phyloP scores from a whole-genome alignment of 1,140 invertebrate species.

The Akabosia matsudoensis region DNA sequence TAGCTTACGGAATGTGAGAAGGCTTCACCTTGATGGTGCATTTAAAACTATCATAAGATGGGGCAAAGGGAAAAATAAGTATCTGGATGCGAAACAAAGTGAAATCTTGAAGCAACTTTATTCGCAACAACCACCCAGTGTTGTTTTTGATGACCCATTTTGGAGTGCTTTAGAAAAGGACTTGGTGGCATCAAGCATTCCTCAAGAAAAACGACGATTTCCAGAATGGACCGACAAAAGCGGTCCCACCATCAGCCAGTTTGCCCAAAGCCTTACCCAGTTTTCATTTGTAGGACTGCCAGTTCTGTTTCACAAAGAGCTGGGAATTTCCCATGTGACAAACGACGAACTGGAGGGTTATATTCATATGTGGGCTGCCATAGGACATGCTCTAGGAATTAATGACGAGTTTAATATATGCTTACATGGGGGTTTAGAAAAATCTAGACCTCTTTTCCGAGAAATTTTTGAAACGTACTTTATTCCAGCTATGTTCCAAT shows the following conservation, averaged over 20 bases:
- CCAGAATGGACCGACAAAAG: not conserved
- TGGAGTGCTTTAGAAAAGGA: not conserved
- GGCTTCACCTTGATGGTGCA: conserved; percentile 21
- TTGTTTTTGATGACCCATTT: conserved; percentile 3
- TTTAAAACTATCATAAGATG: not conserved
- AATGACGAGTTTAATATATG: conserved; percentile 52
- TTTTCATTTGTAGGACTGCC: conserved; percentile 52
- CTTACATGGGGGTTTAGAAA: not conserved
- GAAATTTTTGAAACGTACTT: conserved; percentile 13
- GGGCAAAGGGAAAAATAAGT: not conserved
- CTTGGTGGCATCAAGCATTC: not conserved
- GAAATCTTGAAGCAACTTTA: not conserved
- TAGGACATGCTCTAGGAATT: conserved; percentile 52
- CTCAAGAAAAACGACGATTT: not conserved
- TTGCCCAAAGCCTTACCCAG: conserved; percentile 52
- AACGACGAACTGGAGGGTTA: conserved; percentile 50
- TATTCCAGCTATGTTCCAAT: not conserved
- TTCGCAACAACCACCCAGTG: not conserved
- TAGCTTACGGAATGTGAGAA: conserved; percentile 16
- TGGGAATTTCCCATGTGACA: conserved; percentile 47
- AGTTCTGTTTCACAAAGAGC: conserved; percentile 49
- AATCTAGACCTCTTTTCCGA: not conserved
- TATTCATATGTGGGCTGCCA: conserved; percentile 53
- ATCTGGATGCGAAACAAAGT: not conserved
- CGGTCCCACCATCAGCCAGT: conserved; percentile 48